A percentile compares a stretch with the other conserved stretches of the same genome.
phyloP scores from a whole-genome alignment of 2,797 vertebrate genomes.

The Nothura maculosa region DNA sequence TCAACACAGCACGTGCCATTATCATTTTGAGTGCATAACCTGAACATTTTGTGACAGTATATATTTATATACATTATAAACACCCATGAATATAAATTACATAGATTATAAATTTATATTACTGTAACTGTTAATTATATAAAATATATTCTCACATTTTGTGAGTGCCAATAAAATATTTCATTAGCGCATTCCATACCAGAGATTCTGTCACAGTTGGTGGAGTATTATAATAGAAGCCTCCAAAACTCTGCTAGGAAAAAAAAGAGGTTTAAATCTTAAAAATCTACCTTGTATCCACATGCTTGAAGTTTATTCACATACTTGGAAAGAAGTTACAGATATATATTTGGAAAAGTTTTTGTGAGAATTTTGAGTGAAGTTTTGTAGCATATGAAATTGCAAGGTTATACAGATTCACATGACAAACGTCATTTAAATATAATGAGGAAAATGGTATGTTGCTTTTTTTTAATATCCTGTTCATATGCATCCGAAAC shows the following conservation, averaged over 20 bases:
- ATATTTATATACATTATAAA: too few species aligned
- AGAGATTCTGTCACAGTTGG: constrained; percentile 22
- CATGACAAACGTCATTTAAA: constrained; percentile 28
- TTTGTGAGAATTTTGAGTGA: constrained; percentile 23
- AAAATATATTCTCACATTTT: too few species aligned
- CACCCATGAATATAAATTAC: too few species aligned
- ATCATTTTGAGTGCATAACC: not conserved
- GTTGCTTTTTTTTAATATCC: constrained; percentile 6
- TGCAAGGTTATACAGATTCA: not conserved
- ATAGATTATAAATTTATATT: too few species aligned
- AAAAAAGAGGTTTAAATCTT: not conserved
- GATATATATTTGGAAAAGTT: not conserved
- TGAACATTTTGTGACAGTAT: not conserved
- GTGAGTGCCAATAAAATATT: not conserved
- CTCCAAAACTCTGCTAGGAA: not conserved
- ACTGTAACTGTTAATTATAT: too few species aligned
- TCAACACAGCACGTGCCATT: not conserved
- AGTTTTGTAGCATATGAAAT: constrained; percentile 12
- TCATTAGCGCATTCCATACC: constrained; percentile 1
- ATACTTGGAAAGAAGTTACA: not conserved
- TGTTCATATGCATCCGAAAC: constrained; percentile 1
- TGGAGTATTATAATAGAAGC: constrained; percentile 11
- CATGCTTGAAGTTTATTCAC: not conserved
- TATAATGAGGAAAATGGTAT: not conserved
- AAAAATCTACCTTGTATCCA: not conserved